Base-by-base conservation (phyloP, 2,113 vertebrate species). In the Pyrgilauda ruficollis region DNA sequence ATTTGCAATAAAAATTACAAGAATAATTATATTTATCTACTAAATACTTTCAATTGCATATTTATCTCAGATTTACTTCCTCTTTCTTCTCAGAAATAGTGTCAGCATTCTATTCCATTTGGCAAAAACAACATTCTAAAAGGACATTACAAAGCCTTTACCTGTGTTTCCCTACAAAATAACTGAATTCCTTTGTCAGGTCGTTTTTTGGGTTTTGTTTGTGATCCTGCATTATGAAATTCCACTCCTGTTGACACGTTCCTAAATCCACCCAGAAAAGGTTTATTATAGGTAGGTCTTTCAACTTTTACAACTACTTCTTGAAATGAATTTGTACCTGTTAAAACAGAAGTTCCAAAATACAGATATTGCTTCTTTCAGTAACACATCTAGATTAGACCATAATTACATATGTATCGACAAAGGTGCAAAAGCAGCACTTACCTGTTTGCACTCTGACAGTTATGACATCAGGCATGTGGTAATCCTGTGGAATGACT, bases 231-330 rank as follows among this genome's bases (percentile, higher is more conserved):
- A 74, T 99, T 98, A 90, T 99, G 99, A 94, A 98, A 99, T 97
- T 99, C 98, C 27, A 61, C 75, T 78, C 98, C 98, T 26, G 99
- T 99, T 95, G 97, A 27, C 41, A 82, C 96, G 92, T 99, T 98
- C 75, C 97, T 98, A 98, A 98, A 99, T 89, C 99, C 99, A 62
- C 99, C 99, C 91, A 99, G 97, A 96, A 99, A 99, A 22, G 98
- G 96, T 73, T 99, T 99, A 61, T 87, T 92, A 88, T 96, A 98
- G 35, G 93, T 94, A 79, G 97, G 91, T 68, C 98, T 98, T 97
- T 98, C 97, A 22, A 99, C 98, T 96, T 99, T 98, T 83, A 99
- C 98, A 94, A 96, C 81, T 89, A 99, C 93, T 41, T 98, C 97
- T 95, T 98, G 97, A 84, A 97, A 98, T 9, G 53, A 61, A n/a